These are phyloP conservation scores for Halocynthia roretzi DNA, from an alignment of 23 tunicate species.

Conservation along the genomic window DNA sequence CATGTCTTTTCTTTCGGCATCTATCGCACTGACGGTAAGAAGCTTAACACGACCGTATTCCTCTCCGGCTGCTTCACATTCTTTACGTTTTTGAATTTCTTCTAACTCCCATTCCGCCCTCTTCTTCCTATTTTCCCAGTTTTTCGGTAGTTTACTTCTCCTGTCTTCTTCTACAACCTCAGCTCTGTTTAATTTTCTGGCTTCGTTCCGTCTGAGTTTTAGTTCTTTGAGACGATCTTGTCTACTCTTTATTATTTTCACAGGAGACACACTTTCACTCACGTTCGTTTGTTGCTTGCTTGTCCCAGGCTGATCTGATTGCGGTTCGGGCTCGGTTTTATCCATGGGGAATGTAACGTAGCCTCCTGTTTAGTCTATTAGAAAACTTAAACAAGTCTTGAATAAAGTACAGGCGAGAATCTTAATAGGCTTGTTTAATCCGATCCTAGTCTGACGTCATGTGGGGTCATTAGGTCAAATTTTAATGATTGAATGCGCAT, in stretches of 20 bases:
- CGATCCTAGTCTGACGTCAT: too few species aligned
- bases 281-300: neutral
- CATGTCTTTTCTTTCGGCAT: slow-evolving; percentile 56
- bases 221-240: slow-evolving; percentile 35
- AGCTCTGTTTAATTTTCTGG: slow-evolving; percentile 54
- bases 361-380: too few species aligned
- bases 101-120: slow-evolving; percentile 76
- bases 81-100: slow-evolving; percentile 55
- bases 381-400: too few species aligned
- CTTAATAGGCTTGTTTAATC: too few species aligned
- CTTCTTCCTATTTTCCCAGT: slow-evolving; percentile 75
- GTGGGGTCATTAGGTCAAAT: too few species aligned
- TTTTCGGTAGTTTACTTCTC: slow-evolving; percentile 59
- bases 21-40: slow-evolving; percentile 53
- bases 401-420: too few species aligned
- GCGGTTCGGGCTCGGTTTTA: too few species aligned
- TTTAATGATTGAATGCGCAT: too few species aligned
- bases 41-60: slow-evolving; percentile 70
- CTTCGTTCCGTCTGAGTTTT: slow-evolving; percentile 47
- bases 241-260: neutral
- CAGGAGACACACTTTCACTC: neutral
- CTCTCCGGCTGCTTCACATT: slow-evolving; percentile 56
- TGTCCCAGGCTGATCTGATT: too few species aligned
- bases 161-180: slow-evolving; percentile 94
- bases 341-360: too few species aligned